Evolutionary conservation across 2,113 vertebrate species (phyloP).

Genomic region (Megalops atlanticus): DNA sequence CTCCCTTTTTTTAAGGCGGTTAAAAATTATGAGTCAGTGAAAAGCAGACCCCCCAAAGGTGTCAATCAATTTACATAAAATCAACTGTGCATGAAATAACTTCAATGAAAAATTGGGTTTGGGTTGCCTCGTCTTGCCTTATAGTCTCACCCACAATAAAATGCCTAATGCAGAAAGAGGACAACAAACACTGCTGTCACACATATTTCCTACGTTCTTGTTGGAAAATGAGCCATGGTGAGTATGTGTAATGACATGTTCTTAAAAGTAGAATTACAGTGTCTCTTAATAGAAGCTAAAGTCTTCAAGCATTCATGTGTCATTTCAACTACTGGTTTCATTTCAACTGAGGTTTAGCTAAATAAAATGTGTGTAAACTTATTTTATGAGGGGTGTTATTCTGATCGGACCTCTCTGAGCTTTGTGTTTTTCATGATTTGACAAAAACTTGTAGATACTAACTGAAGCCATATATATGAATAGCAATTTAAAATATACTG

Average conservation of each 20-base stretch:
- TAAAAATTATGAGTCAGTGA: constrained; percentile 82
- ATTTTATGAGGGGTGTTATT: background rate
- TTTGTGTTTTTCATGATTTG: background rate
- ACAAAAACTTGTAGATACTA: background rate
- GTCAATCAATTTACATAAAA: constrained; percentile 90
- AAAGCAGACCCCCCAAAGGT: constrained; percentile 76
- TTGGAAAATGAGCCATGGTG: constrained; percentile 6
- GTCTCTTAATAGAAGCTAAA: background rate
- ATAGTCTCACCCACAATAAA: constrained; percentile 63
- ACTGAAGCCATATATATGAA: background rate
- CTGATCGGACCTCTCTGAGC: background rate
- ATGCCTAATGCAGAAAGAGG: constrained; percentile 45
- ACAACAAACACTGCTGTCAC: constrained; percentile 45
- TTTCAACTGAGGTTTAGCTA: background rate
- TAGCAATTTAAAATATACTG: background rate
- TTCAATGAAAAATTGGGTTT: constrained; percentile 69
- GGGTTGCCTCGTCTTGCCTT: constrained; percentile 63
- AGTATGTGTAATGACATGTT: background rate
- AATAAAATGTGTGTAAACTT: background rate
- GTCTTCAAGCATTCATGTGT: background rate
- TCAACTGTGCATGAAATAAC: constrained; percentile 90
- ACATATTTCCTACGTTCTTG: background rate
- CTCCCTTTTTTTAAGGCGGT: constrained; percentile 63
- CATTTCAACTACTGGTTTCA: background rate
- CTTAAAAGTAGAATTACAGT: background rate